Evolutionary conservation across 2,888 invertebrate genomes (phyloP).

Genomic region (Dasysyrphus tricinctus): DNA sequence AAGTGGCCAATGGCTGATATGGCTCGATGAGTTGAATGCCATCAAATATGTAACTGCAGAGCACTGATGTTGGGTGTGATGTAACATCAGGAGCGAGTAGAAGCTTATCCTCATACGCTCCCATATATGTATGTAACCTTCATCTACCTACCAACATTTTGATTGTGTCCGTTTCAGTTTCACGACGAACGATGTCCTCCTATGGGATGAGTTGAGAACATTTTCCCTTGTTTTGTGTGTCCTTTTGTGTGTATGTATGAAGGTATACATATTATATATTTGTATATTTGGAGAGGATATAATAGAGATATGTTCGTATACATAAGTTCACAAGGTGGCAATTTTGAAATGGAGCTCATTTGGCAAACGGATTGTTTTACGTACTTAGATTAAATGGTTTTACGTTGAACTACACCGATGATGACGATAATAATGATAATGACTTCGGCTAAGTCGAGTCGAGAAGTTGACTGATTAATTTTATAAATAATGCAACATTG

Average conservation of each 20-base stretch:
- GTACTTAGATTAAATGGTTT: slow-evolving; percentile 70
- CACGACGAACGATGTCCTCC: slow-evolving; percentile 27
- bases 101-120: background rate
- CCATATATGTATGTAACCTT: background rate
- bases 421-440: slow-evolving; percentile 52
- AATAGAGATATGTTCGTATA: slow-evolving; percentile 31
- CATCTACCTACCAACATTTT: background rate
- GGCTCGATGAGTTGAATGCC: slow-evolving; percentile 67
- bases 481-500: slow-evolving; percentile 45
- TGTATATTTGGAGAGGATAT: slow-evolving; percentile 35
- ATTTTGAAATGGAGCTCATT: slow-evolving; percentile 71
- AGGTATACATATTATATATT: background rate
- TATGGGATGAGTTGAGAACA: slow-evolving; percentile 25
- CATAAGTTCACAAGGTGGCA: slow-evolving; percentile 46
- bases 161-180: slow-evolving; percentile 12
- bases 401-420: slow-evolving; percentile 56
- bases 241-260: background rate
- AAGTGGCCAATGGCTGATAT: slow-evolving; percentile 73
- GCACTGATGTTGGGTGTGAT: background rate
- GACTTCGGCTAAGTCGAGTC: slow-evolving; percentile 12
- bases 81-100: slow-evolving; percentile 13
- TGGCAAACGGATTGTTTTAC: slow-evolving; percentile 71
- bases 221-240: slow-evolving; percentile 1
- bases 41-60: slow-evolving; percentile 63
- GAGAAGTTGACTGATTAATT: slow-evolving; percentile 48